Percentiles rank a stretch among this genome's conserved stretches.
Conservation (phyloP, 2,888 invertebrate genomes). For the Glyphotaelius pellucidus region DNA sequence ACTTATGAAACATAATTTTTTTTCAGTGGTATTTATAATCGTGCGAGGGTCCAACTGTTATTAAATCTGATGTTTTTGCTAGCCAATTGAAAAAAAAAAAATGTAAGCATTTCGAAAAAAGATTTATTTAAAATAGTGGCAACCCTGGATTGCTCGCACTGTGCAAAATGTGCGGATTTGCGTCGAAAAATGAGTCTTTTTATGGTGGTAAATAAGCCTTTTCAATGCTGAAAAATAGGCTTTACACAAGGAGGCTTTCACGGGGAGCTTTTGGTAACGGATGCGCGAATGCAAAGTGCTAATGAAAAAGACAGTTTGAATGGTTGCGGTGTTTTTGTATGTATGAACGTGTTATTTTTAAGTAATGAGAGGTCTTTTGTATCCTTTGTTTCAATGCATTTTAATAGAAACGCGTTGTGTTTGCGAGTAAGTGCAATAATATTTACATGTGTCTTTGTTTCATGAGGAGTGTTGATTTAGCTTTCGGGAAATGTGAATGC, state of each 20-base stretch:
- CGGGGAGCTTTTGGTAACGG: slow-evolving; percentile 22
- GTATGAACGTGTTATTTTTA: slow-evolving; percentile 36
- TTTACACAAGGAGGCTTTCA: slow-evolving; percentile 34
- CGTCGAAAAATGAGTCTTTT: slow-evolving; percentile 40
- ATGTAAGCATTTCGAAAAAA: neutral
- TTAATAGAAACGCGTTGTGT: slow-evolving; percentile 14
- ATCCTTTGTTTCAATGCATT: slow-evolving; percentile 36
- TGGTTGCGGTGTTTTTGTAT: slow-evolving; percentile 19
- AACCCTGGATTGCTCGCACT: slow-evolving; percentile 18
- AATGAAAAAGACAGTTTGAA: slow-evolving; percentile 49
- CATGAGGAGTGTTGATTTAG: neutral
- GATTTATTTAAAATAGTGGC: neutral
- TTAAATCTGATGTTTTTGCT: no score
- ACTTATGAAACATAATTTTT: no score
- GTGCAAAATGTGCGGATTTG: neutral
- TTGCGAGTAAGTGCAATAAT: slow-evolving; percentile 7
- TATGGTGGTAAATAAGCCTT: slow-evolving; percentile 41
- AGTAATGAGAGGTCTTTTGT: slow-evolving; percentile 43
- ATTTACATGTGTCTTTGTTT: slow-evolving; percentile 22
- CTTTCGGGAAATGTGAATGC: neutral
- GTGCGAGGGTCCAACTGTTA: no score
- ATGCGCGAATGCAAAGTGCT: slow-evolving; percentile 41
- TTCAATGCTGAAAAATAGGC: slow-evolving; percentile 50
- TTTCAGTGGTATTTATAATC: neutral
- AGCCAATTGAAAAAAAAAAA: no score